These are phyloP conservation scores for Drosophila planitibia DNA, from an alignment of 2,888 invertebrate genomes.

Conservation along the genomic window DNA sequence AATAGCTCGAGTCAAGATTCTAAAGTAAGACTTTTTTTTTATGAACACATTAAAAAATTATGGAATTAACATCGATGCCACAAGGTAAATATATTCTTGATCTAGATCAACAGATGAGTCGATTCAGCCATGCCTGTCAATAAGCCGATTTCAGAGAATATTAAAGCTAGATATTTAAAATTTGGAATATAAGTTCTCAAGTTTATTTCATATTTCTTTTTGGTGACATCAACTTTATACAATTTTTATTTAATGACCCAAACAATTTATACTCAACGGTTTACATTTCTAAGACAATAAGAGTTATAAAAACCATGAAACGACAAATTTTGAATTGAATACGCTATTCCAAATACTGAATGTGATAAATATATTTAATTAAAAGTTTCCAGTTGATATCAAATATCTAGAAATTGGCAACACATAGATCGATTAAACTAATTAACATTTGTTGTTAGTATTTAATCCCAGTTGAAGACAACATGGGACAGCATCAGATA, in stretches of 20 bases:
- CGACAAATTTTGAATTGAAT: background rate
- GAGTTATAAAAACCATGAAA: background rate
- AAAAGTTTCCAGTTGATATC: background rate
- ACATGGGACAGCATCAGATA: slow-evolving; percentile 91
- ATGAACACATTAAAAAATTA: too few relatives aligned
- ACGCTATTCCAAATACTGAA: background rate
- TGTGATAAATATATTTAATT: background rate
- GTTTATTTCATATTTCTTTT: slow-evolving; percentile 3
- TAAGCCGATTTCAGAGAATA: background rate
- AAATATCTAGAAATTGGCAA: background rate
- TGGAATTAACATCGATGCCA: background rate
- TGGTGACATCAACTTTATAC: background rate
- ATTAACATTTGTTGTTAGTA: background rate
- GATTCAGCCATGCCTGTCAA: background rate
- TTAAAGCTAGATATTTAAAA: background rate
- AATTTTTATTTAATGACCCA: background rate
- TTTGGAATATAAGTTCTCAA: background rate
- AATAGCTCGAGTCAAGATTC: background rate
- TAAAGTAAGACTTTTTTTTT: too few relatives aligned
- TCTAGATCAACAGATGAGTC: background rate
- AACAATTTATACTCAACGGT: background rate
- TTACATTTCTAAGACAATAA: background rate
- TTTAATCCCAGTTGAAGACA: slow-evolving; percentile 85
- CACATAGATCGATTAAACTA: background rate
- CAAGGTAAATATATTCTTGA: background rate